A percentile compares a stretch with the other conserved stretches of the same genome.
These are phyloP conservation scores for Platerodrilus igneus DNA, from an alignment of 2,888 invertebrate species.

Conservation along the genomic window DNA sequence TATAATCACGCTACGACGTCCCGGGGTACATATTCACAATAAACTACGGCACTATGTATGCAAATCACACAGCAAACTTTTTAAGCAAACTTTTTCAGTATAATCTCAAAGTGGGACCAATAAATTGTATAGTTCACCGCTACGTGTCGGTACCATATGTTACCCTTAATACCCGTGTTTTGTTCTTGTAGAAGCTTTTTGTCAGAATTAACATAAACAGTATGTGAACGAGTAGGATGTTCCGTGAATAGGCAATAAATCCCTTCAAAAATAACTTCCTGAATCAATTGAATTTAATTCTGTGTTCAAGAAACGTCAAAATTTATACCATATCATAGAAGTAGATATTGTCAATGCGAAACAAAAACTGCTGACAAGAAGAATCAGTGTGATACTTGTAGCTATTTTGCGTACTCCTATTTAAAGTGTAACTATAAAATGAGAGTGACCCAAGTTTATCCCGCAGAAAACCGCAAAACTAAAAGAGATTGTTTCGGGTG, in stretches of 20 bases:
- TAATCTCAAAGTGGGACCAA: conserved; percentile 35
- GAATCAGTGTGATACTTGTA: too few species aligned
- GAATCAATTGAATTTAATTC: too few species aligned
- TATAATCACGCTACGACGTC: too few species aligned
- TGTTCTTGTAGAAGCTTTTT: conserved; percentile 36
- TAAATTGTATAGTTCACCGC: conserved; percentile 40
- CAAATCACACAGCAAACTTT: conserved; percentile 39
- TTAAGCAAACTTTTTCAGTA: conserved; percentile 39
- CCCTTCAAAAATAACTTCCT: conserved; percentile 14
- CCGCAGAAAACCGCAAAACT: conserved; percentile 38
- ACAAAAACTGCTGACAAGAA: too few species aligned
- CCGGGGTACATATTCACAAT: conserved; percentile 28
- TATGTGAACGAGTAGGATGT: conserved; percentile 27
- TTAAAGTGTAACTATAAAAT: conserved; percentile 30
- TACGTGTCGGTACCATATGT: conserved; percentile 40
- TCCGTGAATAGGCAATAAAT: conserved; percentile 31
- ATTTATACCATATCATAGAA: too few species aligned
- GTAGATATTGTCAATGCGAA: too few species aligned
- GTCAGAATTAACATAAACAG: conserved; percentile 37
- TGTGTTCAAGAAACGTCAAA: too few species aligned
- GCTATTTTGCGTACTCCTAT: too few species aligned
- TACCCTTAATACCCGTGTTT: conserved; percentile 36
- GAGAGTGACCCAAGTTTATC: conserved; percentile 35
- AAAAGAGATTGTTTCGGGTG: conserved; percentile 40
- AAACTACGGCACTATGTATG: conserved; percentile 41